Evolutionary conservation across 2,113 vertebrate species (phyloP).

Genomic region (Apodemus sylvaticus): DNA sequence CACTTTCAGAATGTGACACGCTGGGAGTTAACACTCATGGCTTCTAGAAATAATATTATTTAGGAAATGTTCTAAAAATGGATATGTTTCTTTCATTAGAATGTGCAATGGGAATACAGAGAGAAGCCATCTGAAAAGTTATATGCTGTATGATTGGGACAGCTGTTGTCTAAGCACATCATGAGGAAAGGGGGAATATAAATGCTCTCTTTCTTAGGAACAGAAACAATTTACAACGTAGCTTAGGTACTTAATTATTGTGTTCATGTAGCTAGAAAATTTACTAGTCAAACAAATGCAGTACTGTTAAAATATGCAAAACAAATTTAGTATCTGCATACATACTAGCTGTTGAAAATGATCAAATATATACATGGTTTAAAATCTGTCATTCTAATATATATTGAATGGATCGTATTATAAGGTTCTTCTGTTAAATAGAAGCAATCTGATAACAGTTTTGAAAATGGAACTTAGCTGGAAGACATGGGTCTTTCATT

Average conservation of each 20-base stretch:
- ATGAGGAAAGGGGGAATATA: slow-evolving; percentile 11
- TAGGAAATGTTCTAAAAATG: slow-evolving; percentile 3
- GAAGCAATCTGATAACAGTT: neutral
- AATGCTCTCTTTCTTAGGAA: neutral
- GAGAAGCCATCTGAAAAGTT: neutral
- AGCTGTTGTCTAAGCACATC: neutral
- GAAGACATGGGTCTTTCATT: neutral
- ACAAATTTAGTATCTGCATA: neutral
- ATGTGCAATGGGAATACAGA: neutral
- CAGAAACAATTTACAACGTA: slow-evolving; percentile 41
- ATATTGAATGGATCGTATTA: neutral
- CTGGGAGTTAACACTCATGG: neutral
- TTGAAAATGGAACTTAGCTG: neutral
- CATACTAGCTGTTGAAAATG: neutral
- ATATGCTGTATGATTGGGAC: slow-evolving; percentile 20
- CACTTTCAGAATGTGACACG: neutral
- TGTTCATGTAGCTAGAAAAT: slow-evolving; percentile 40
- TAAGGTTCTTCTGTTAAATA: neutral
- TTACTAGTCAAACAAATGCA: slow-evolving; percentile 22
- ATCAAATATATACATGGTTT: neutral
- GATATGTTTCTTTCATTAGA: slow-evolving; percentile 10
- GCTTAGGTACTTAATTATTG: slow-evolving; percentile 24
- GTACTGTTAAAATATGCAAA: neutral
- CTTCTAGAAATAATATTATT: neutral
- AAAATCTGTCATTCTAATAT: neutral